phyloP scores from a whole-genome alignment of 2,888 invertebrate species.

The Lasius fuliginosus region DNA sequence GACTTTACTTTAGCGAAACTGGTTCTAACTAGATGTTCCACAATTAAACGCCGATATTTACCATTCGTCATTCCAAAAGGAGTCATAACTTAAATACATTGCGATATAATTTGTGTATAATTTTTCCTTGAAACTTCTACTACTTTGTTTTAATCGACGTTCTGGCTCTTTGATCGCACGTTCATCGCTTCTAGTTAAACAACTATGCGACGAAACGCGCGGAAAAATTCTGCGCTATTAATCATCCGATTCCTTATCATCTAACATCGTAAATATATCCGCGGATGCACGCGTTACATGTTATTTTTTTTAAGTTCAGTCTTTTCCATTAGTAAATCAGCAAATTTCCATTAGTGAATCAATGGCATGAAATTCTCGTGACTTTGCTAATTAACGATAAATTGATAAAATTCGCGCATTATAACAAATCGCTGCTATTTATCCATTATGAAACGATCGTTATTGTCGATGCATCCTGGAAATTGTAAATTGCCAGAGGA shows the following conservation, averaged over 20 bases:
- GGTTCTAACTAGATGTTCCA: slow-evolving; percentile 50
- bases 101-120: too few relatives aligned
- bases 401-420: not conserved
- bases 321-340: too few relatives aligned
- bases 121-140: slow-evolving; percentile 29
- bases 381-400: not conserved
- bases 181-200: not conserved
- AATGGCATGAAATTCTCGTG: not conserved
- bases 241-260: slow-evolving; percentile 33
- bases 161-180: not conserved
- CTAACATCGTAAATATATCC: slow-evolving; percentile 30
- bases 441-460: not conserved
- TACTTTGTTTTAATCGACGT: not conserved
- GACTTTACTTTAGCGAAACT: slow-evolving; percentile 42
- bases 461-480: not conserved
- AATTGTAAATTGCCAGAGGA: slow-evolving; percentile 14
- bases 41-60: slow-evolving; percentile 46
- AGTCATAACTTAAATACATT: slow-evolving; percentile 46
- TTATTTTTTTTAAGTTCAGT: slow-evolving; percentile 22
- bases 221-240: slow-evolving; percentile 42
- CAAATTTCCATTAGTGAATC: not conserved
- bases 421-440: not conserved
- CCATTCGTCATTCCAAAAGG: slow-evolving; percentile 18
- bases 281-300: not conserved
- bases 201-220: not conserved